Base-by-base conservation (phyloP, 1,140 invertebrate genomes). In the Augochlora pura region DNA sequence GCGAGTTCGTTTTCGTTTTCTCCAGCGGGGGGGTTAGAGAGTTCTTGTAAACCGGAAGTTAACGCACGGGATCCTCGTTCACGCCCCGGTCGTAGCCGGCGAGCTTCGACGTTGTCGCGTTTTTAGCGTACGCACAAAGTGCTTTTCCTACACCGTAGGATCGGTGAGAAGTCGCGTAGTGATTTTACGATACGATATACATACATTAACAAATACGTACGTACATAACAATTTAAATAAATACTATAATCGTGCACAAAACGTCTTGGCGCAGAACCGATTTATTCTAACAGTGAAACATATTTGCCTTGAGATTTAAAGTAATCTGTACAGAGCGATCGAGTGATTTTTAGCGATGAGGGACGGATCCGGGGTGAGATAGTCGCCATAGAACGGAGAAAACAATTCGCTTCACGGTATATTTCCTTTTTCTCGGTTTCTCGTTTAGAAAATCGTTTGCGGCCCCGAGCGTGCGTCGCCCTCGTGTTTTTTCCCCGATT, bases 281-380 rank as follows among this genome's bases (percentile, higher is more conserved):
- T 57, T 60, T 77, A 84, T 79, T 86, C 32, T 81, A 84, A 84
- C 67, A 66, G 57, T 72, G 79, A 82, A 84, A 86, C 82, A 84
- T 84, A 77, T 82, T 86, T 86, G 84, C 84, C 84, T 84, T 84
- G 67, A 66, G 71, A 84, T 86, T n/a, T 80, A 65, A 69, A 79
- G 67, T 80, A 76, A 78, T 84, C 71, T 66, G 54, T 74, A 69
- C 63, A 57, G 9, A 10, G 42, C 42, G 42, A n/a, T n/a, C 9
- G 12, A 10, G 12, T 10, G 9, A 1, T 46, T 10, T n/a, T 46
- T 46, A 46, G 42, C 9, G 42, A 77, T 39, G 54, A 81, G 63
- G 46, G 52, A 32, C 32, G 32, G 32, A 32, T 32, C 32, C 32
- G 32, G 32, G 32, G 32, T 1, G 32, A 46, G 27, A 49, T 60